Percentiles rank a stretch among this genome's conserved stretches.
Conservation (phyloP, 2,113 vertebrate genomes). For the Phasianus colchicus region DNA sequence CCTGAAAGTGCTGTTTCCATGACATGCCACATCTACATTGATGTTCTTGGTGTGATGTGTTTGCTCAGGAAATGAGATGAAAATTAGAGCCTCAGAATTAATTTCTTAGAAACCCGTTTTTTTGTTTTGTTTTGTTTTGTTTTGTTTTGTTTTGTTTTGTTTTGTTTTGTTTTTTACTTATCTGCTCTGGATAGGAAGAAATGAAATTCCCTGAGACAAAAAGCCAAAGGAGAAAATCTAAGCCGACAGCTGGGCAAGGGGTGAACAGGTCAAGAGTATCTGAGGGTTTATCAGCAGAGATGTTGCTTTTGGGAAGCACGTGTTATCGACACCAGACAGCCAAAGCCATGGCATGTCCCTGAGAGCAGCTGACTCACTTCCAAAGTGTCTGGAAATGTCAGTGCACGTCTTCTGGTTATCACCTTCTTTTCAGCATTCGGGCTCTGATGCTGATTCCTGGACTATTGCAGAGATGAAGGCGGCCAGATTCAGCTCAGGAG, state of each 20-base stretch:
- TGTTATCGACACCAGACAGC: conserved; percentile 40
- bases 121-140: background rate
- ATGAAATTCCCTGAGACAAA: background rate
- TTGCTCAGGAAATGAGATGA: background rate
- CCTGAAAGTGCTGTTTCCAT: background rate
- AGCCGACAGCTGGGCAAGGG: background rate
- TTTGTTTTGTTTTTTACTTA: background rate
- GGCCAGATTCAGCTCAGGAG: background rate
- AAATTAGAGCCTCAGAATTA: background rate
- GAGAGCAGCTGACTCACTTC: conserved; percentile 19
- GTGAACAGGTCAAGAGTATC: conserved; percentile 8
- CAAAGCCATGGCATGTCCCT: background rate
- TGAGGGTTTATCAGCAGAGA: background rate
- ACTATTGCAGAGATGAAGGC: background rate
- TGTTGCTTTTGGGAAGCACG: conserved; percentile 2
- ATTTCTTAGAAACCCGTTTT: background rate
- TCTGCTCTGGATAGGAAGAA: background rate
- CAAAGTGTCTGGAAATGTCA: conserved; percentile 47
- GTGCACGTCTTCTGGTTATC: background rate
- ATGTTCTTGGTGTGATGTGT: background rate
- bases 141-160: background rate
- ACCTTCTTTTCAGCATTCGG: background rate
- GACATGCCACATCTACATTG: background rate
- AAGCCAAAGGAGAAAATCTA: background rate
- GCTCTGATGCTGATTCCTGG: background rate